Conservation (phyloP, 2,113 vertebrate species). For the Pteropus alecto region DNA sequence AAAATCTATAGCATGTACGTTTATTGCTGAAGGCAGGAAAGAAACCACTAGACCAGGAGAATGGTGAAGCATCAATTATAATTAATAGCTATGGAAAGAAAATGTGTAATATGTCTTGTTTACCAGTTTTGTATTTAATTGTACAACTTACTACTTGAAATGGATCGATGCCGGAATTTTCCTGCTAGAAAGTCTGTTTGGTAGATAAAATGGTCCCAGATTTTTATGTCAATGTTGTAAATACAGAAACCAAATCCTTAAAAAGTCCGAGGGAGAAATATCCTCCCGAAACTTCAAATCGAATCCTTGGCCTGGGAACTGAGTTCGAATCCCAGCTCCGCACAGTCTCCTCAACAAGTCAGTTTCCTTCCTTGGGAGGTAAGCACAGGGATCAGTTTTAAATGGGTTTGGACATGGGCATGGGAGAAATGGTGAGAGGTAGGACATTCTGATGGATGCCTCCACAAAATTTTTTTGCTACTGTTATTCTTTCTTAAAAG, state of each 20-base stretch:
- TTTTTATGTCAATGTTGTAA: background rate
- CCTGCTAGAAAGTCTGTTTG: background rate
- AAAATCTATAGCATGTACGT: background rate
- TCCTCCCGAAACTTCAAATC: background rate
- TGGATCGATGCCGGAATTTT: background rate
- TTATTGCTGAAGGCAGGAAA: background rate
- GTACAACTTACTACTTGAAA: background rate
- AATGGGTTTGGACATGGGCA: background rate
- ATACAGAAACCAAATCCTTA: background rate
- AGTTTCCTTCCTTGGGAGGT: too few species aligned
- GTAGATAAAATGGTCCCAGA: background rate
- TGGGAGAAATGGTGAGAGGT: too few species aligned
- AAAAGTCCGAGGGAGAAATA: background rate
- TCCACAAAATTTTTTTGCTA: background rate
- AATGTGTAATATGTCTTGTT: background rate
- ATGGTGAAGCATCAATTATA: rapidly evolving
- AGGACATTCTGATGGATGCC: background rate
- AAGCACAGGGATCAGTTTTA: background rate
- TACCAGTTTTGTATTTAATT: background rate
- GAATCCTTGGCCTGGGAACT: background rate
- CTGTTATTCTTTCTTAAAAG: background rate
- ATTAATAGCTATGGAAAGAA: background rate
- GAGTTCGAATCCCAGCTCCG: background rate
- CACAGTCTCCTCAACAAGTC: background rate
- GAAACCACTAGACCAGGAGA: background rate